A percentile compares a stretch with the other conserved stretches of the same genome.
These are phyloP conservation scores for Microdon myrmicae DNA, from an alignment of 2,888 invertebrate species.

Conservation along the genomic window DNA sequence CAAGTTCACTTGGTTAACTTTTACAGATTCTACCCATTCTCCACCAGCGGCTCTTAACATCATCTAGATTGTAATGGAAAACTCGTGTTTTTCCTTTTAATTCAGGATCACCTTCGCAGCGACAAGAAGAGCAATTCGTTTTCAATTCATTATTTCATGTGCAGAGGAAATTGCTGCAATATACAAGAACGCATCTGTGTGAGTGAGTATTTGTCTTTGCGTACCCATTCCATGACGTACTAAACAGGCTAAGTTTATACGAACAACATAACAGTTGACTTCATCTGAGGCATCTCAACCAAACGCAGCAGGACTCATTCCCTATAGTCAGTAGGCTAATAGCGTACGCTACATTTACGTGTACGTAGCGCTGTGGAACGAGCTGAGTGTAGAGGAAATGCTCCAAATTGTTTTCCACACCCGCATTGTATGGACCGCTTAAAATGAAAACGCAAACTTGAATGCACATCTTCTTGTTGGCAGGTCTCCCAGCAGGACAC, in stretches of 20 bases:
- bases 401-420: conserved; percentile 40
- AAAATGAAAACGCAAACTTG: neutral
- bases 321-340: conserved; percentile 19
- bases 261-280: conserved; percentile 31
- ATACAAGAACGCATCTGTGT: no score
- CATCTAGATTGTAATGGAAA: conserved; percentile 42
- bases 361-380: conserved; percentile 16
- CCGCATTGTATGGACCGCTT: neutral
- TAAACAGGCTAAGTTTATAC: no score
- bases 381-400: conserved; percentile 28
- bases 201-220: no score
- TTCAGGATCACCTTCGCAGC: conserved; percentile 40
- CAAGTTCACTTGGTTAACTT: no score
- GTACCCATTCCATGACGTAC: no score
- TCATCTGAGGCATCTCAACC: neutral
- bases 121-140: conserved; percentile 44
- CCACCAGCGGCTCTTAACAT: conserved; percentile 4
- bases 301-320: conserved; percentile 19
- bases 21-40: conserved; percentile 17
- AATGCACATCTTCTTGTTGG: conserved; percentile 11
- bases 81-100: conserved; percentile 50
- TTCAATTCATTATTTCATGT: conserved; percentile 42
- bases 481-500: neutral
- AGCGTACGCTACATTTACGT: no score
- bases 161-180: no score